Conservation (phyloP, 2,888 invertebrate species). For the Venusia cambrica region DNA sequence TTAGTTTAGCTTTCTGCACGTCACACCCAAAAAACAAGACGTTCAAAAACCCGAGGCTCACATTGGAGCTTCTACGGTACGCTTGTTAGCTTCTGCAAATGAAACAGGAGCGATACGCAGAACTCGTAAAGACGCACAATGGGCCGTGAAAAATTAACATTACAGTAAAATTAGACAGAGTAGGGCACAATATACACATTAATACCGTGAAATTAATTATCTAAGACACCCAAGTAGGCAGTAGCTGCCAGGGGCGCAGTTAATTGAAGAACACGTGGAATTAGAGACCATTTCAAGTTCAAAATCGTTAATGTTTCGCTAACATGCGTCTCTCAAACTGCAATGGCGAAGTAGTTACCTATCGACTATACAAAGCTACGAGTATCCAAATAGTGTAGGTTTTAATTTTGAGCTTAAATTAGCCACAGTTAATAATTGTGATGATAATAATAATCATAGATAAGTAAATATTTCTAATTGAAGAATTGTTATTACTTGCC, state of each 20-base stretch:
- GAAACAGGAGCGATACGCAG: conserved; percentile 10
- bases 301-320: conserved; percentile 23
- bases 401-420: too few species aligned
- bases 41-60: too few species aligned
- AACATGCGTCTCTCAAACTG: conserved; percentile 16
- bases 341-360: too few species aligned
- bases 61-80: conserved; percentile 4
- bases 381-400: too few species aligned
- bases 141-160: conserved; percentile 41
- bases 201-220: conserved; percentile 61
- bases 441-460: too few species aligned
- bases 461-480: too few species aligned
- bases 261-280: conserved; percentile 26
- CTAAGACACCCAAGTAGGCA: conserved; percentile 64
- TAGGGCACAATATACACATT: conserved; percentile 46
- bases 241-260: conserved; percentile 41
- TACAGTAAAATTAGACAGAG: conserved; percentile 45
- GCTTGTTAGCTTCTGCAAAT: conserved; percentile 10
- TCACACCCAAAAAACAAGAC: neutral
- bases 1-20: neutral
- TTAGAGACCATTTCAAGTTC: conserved; percentile 10
- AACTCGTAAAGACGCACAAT: conserved; percentile 44
- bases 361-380: too few species aligned
- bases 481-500: too few species aligned
- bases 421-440: too few species aligned